Evolutionary conservation across 2,113 vertebrate species (phyloP).

Genomic region (Labrus mixtus): DNA sequence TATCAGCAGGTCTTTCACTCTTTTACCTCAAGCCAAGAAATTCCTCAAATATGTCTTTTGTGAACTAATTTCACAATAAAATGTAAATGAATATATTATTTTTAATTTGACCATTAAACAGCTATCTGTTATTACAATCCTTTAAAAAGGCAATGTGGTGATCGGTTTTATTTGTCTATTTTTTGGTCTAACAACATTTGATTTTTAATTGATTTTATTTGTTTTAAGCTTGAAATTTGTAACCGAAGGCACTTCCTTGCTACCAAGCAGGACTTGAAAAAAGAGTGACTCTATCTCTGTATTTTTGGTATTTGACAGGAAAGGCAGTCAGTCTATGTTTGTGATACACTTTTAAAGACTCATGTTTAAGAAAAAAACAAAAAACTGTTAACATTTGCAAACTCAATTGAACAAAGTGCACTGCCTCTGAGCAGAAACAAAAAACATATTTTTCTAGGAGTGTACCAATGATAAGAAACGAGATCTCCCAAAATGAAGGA

Average conservation of each 20-base stretch:
- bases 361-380: conserved; percentile 52
- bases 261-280: conserved; percentile 91
- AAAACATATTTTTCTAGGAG: conserved; percentile 46
- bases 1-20: conserved; percentile 46
- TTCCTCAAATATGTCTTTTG: conserved; percentile 53
- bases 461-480: conserved; percentile 49
- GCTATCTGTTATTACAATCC: conserved; percentile 70
- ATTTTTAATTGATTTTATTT: conserved; percentile 82
- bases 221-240: conserved; percentile 94
- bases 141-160: conserved; percentile 98
- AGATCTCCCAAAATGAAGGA: conserved; percentile 48
- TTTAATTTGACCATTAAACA: conserved; percentile 53
- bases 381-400: conserved; percentile 31
- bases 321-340: conserved; percentile 87
- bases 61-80: conserved; percentile 55
- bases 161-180: conserved; percentile 84
- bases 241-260: conserved; percentile 99
- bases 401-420: conserved; percentile 32
- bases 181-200: conserved; percentile 92
- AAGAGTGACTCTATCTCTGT: conserved; percentile 81
- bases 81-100: conserved; percentile 66
- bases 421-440: conserved; percentile 38
- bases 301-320: conserved; percentile 91
- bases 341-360: conserved; percentile 47
- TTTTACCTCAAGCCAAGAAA: conserved; percentile 55